Evolutionary conservation across 1,140 invertebrate genomes (phyloP).

Genomic region (Triops cancriformis): DNA sequence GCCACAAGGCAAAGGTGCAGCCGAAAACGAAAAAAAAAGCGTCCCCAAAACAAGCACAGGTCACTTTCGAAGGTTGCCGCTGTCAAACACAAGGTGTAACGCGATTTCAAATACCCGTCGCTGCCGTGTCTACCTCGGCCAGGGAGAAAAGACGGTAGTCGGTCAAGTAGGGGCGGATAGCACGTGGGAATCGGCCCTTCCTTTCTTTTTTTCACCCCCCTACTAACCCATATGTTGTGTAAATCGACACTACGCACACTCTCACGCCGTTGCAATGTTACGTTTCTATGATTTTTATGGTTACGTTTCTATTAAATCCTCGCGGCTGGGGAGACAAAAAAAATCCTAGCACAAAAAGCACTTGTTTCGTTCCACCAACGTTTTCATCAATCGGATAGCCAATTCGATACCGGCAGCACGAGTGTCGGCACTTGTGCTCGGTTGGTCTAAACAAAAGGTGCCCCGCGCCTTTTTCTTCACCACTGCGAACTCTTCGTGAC

Average conservation of each 20-base stretch:
- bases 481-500: neutral
- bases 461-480: constrained; percentile 8
- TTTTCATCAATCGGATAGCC: neutral
- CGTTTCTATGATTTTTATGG: too few species aligned
- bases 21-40: neutral
- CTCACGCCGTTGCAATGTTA: neutral
- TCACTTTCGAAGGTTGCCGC: constrained; percentile 11
- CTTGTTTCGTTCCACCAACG: neutral
- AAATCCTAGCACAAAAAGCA: neutral
- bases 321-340: neutral
- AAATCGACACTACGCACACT: constrained; percentile 3
- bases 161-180: constrained; percentile 6
- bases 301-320: neutral
- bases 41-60: constrained; percentile 21
- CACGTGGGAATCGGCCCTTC: neutral
- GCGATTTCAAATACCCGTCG: neutral
- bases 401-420: neutral
- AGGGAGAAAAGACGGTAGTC: neutral
- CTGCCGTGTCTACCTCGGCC: neutral
- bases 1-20: constrained; percentile 16
- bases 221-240: neutral
- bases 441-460: neutral
- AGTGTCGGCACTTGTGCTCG: constrained; percentile 6
- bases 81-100: neutral
- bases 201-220: neutral